Evolutionary conservation across 1,140 invertebrate species (phyloP).

Genomic region (Temnothorax curvispinosus): DNA sequence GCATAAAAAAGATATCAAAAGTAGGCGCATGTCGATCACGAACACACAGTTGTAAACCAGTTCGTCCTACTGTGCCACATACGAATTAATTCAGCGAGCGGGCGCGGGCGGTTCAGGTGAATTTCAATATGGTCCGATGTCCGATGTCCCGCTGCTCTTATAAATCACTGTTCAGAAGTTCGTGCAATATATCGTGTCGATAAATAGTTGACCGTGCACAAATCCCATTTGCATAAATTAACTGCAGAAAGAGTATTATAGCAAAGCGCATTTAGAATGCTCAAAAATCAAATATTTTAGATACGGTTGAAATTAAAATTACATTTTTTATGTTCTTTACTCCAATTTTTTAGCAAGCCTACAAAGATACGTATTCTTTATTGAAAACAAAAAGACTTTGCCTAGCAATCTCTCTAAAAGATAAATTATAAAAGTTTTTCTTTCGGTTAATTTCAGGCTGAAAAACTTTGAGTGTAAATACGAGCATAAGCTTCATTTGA

Average conservation of each 20-base stretch:
- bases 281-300: not conserved
- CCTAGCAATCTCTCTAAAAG: not conserved
- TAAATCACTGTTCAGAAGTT: conserved; percentile 44
- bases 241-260: not conserved
- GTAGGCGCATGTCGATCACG: conserved; percentile 61
- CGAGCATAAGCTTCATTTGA: not conserved
- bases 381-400: not conserved
- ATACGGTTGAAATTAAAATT: not conserved
- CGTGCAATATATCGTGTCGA: conserved; percentile 19
- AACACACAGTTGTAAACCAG: conserved; percentile 36
- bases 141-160: conserved; percentile 48
- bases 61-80: conserved; percentile 69
- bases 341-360: not conserved
- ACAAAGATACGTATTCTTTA: not conserved
- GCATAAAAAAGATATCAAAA: conserved; percentile 50
- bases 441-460: not conserved
- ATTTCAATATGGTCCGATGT: conserved; percentile 63
- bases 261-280: not conserved
- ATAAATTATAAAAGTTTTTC: not conserved
- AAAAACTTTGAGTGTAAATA: not conserved
- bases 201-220: conserved; percentile 12
- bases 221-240: conserved; percentile 54
- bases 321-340: not conserved
- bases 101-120: conserved; percentile 24
- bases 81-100: conserved; percentile 52